phyloP scores from a whole-genome alignment of 1,140 invertebrate genomes.

The Eupristina koningsbergeri region DNA sequence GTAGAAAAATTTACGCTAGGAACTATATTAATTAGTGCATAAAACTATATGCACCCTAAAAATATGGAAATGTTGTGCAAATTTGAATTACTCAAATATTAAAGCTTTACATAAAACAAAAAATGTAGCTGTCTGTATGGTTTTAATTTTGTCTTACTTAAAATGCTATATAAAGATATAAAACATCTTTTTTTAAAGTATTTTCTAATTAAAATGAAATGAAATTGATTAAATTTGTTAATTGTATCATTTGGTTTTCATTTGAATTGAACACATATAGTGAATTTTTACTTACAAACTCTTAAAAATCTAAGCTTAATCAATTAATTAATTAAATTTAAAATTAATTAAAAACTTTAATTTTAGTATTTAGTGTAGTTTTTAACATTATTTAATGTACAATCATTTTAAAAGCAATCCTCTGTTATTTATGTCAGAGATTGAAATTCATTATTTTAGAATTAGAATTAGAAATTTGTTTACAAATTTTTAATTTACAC shows the following conservation, averaged over 20 bases:
- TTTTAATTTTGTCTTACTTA: slow-evolving; percentile 5
- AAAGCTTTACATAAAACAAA: background rate
- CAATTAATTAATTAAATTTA: background rate
- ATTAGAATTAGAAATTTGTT: slow-evolving; percentile 8
- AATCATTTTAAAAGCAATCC: background rate
- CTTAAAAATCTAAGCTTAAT: background rate
- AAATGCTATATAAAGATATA: slow-evolving; percentile 22
- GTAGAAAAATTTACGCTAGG: slow-evolving; percentile 45
- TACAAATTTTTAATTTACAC: slow-evolving; percentile 33
- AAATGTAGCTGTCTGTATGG: background rate
- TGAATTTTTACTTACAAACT: background rate
- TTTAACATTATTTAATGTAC: background rate
- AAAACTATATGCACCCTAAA: slow-evolving; percentile 19
- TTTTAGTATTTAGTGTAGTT: background rate
- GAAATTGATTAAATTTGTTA: background rate
- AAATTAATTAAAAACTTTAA: background rate
- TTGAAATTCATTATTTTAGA: background rate
- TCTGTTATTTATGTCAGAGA: background rate
- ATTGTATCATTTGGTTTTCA: slow-evolving; percentile 1
- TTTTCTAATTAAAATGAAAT: background rate
- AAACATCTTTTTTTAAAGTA: slow-evolving; percentile 31
- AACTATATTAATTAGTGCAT: slow-evolving; percentile 44
- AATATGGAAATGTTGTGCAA: slow-evolving; percentile 40
- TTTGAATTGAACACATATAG: background rate
- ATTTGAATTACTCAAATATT: slow-evolving; percentile 26